Evolutionary conservation across 92 coral and sea anemone species (phyloP), one percentile per base, ranked within the genome.

Genomic region (Palythoa heliodiscus): DNA sequence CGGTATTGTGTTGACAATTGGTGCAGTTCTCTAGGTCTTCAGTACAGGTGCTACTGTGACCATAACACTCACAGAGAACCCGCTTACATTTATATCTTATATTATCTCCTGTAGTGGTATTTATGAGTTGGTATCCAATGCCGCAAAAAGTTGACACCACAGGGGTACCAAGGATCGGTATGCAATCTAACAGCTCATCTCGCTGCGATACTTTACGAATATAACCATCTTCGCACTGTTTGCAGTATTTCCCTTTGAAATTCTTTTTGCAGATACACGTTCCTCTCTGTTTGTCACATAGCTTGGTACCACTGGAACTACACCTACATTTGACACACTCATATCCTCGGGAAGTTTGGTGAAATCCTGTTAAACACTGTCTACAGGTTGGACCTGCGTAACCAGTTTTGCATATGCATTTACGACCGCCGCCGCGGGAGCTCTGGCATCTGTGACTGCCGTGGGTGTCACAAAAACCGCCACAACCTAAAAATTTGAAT

Each of bases 331-430:
- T 66, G 85, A 78, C 55, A 73, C 83, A 81, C 61, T 71, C 24
- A 64, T 84, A 24, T 15, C 39, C 40, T 14, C 53, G 23, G 84
- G 72, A n/a, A 8, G n/a, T 52, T 24, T 25, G 23, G 53, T 71
- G 85, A 85, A 75, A 91, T 4, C 93, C 93, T 50, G 86, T 75
- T 74, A 50, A 37, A 43, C 93, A 91, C 39, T 85, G 61, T 19
- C 77, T 39, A 35, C 93, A 91, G 10, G 52, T 60, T 16, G 16
- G 16, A 1, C 93, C 93, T 68, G 24, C 16, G 35, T 91, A 89
- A 0, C 93, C 91, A 12, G 22, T 43, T 12, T 64, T 86, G 39
- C 93, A 91, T 13, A 80, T 63, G 16, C 84, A 80, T 25, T 80
- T 35, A 11, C 16, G 60, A 64, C 60, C 84, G 22, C 47, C 71